Evolutionary conservation across 1,140 invertebrate species (phyloP).

Genomic region (Hestina assimilis): DNA sequence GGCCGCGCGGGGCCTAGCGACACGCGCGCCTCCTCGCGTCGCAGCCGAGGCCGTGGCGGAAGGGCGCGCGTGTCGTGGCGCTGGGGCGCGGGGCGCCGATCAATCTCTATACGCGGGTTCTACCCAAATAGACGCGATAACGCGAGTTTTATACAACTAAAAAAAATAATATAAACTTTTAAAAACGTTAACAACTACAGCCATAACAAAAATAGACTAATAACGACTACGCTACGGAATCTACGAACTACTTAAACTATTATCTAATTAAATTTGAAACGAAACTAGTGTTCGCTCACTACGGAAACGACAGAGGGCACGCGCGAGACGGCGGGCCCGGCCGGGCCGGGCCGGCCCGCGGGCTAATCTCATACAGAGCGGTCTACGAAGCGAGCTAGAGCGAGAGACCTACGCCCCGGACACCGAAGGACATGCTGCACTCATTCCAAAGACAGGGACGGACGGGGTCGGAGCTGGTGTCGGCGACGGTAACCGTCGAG

Average conservation of each 20-base stretch:
- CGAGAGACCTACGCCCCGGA: conserved; percentile 34
- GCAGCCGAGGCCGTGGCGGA: conserved; percentile 16
- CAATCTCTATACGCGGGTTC: conserved; percentile 16
- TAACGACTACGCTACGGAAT: conserved; percentile 73
- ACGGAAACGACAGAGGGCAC: conserved; percentile 55
- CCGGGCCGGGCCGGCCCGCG: conserved; percentile 28
- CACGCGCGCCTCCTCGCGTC: conserved; percentile 22
- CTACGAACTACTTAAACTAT: conserved; percentile 73
- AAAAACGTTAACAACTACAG: conserved; percentile 77
- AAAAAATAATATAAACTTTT: conserved; percentile 74
- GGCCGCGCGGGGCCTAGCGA: conserved; percentile 27
- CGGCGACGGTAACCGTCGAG: conserved; percentile 5
- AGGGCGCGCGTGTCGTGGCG: conserved; percentile 12
- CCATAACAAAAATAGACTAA: conserved; percentile 77
- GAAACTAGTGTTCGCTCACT: conserved; percentile 71
- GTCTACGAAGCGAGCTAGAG: conserved; percentile 55
- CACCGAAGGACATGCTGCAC: conserved; percentile 15
- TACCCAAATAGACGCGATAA: conserved; percentile 48
- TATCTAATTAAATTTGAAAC: conserved; percentile 69
- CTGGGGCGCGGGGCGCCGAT: conserved; percentile 13
- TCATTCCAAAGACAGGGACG: conserved; percentile 16
- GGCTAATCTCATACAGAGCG: conserved; percentile 47
- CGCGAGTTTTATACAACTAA: conserved; percentile 59
- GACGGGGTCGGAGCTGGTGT: conserved; percentile 28
- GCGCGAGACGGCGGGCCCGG: conserved; percentile 28